These are phyloP conservation scores for Lasioglossum lativentre DNA, from an alignment of 2,888 invertebrate species.

Conservation along the genomic window DNA sequence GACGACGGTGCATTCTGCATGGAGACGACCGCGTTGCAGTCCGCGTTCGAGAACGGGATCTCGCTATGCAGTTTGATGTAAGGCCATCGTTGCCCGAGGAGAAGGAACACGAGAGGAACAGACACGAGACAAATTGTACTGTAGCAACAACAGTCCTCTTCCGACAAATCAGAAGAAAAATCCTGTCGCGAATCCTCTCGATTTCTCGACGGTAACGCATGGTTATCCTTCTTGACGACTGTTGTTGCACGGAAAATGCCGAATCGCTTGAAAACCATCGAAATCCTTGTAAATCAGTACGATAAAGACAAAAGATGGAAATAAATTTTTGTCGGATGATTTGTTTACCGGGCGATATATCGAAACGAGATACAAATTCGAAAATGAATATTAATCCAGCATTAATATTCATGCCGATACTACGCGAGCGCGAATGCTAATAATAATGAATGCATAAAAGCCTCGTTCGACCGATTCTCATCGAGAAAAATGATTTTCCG, in stretches of 20 bases:
- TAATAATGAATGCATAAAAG: background rate
- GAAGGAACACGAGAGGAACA: background rate
- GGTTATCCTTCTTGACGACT: background rate
- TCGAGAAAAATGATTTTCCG: background rate
- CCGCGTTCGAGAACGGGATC: conserved; percentile 81
- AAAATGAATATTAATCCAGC: background rate
- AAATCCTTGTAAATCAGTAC: background rate
- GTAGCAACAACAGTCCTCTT: background rate
- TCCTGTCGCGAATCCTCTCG: conserved; percentile 9
- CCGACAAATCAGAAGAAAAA: conserved; percentile 7
- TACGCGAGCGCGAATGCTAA: background rate
- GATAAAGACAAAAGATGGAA: background rate
- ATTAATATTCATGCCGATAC: background rate
- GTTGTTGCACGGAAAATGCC: background rate
- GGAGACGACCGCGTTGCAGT: conserved; percentile 82
- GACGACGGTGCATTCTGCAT: conserved; percentile 83
- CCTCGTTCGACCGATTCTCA: background rate
- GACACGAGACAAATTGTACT: background rate
- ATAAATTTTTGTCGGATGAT: background rate
- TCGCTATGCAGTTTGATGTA: conserved; percentile 83
- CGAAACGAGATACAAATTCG: background rate
- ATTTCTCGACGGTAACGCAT: background rate
- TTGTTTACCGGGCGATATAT: background rate
- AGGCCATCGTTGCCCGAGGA: conserved; percentile 31
- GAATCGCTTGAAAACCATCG: background rate